Conservation (phyloP, 2,888 invertebrate species). For the Hofmannophila pseudospretella region DNA sequence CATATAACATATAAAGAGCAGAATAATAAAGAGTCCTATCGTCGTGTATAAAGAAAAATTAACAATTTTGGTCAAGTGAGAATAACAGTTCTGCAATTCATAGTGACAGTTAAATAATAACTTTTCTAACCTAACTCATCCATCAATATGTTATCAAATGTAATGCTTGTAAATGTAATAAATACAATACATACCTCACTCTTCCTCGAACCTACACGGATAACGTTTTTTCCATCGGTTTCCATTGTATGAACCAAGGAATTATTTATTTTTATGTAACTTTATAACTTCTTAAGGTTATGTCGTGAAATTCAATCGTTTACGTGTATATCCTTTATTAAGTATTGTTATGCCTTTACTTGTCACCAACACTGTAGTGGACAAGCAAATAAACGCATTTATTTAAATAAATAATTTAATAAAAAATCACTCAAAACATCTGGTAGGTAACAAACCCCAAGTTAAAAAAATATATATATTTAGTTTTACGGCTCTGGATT, state of each 20-base stretch:
- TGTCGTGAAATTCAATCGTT: slow-evolving; percentile 19
- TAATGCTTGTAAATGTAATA: no score
- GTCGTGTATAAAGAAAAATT: no score
- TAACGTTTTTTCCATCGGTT: slow-evolving; percentile 67
- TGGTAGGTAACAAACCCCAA: no score
- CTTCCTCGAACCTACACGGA: slow-evolving; percentile 89
- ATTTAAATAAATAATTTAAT: background rate
- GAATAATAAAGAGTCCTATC: no score
- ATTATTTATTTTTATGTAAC: slow-evolving; percentile 32
- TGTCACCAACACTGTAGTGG: slow-evolving; percentile 75
- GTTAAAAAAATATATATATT: no score
- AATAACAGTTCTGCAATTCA: no score
- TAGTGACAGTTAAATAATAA: no score
- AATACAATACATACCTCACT: slow-evolving; percentile 86
- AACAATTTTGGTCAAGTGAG: no score
- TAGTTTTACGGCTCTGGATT: no score
- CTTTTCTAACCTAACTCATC: no score
- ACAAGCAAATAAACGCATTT: slow-evolving; percentile 33
- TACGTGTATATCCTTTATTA: background rate
- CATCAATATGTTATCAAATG: no score
- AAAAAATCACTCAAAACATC: slow-evolving; percentile 3
- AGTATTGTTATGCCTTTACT: slow-evolving; percentile 19
- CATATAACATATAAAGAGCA: no score
- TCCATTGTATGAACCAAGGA: slow-evolving; percentile 42
- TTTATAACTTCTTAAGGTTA: slow-evolving; percentile 29